Conservation (phyloP, 2,797 vertebrate species). For the Rhinatrema bivittatum region DNA sequence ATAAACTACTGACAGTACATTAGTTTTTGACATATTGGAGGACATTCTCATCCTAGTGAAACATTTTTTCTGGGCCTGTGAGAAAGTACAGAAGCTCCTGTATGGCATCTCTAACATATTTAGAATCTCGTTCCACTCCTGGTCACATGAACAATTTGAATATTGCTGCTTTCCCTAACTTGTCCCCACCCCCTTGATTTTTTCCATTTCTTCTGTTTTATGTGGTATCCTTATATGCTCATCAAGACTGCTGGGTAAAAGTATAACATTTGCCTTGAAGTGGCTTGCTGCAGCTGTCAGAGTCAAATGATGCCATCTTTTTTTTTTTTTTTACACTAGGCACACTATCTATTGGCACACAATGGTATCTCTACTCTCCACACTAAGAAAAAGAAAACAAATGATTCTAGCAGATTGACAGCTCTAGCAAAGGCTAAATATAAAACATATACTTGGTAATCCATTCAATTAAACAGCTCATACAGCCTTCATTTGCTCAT, state of each 20-base stretch:
- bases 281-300: constrained; percentile 17
- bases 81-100: too few species aligned
- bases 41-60: too few species aligned
- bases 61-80: too few species aligned
- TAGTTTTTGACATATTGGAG: too few species aligned
- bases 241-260: constrained; percentile 21
- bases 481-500: too few species aligned
- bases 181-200: constrained; percentile 18
- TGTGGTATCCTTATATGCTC: constrained; percentile 18
- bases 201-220: neutral
- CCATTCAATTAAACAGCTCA: constrained; percentile 9
- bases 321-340: constrained; percentile 14
- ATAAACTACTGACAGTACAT: too few species aligned
- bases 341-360: constrained; percentile 31
- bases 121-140: constrained; percentile 17
- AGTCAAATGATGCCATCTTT: constrained; percentile 12
- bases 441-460: constrained; percentile 8
- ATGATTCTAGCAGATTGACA: constrained; percentile 16
- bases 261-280: constrained; percentile 27
- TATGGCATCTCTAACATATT: too few species aligned
- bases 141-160: constrained; percentile 31
- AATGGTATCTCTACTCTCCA: constrained; percentile 15
- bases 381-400: constrained; percentile 21
- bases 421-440: constrained; percentile 23
- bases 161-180: constrained; percentile 18